Evolutionary conservation across 35 echinoderm and acorn worm species (phyloP).

Genomic region (Lytechinus variegatus): DNA sequence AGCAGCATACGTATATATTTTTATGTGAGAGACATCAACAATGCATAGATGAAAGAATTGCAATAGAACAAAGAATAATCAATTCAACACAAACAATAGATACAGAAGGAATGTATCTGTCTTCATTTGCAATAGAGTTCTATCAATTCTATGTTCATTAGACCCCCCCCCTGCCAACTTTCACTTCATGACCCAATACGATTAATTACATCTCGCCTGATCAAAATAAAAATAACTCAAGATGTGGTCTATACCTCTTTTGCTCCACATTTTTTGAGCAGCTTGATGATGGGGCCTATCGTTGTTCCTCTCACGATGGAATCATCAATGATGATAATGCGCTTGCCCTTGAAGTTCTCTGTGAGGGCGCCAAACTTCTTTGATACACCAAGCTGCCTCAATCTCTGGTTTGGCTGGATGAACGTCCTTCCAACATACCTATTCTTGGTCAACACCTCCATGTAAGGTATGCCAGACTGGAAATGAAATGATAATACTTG

Average conservation of each 20-base stretch:
- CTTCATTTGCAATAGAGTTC: no score
- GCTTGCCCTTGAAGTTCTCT: slow-evolving; percentile 90
- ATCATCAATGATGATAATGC: slow-evolving; percentile 92
- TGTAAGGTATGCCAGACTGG: slow-evolving; percentile 91
- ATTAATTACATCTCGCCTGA: neutral
- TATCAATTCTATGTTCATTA: no score
- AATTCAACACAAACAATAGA: no score
- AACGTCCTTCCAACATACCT: slow-evolving; percentile 98
- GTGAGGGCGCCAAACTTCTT: slow-evolving; percentile 98
- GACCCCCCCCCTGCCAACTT: neutral
- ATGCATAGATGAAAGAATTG: no score
- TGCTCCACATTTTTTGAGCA: slow-evolving; percentile 84
- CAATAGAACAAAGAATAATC: no score
- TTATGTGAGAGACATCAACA: no score
- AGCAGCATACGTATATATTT: no score
- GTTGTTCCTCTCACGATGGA: slow-evolving; percentile 98
- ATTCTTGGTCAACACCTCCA: slow-evolving; percentile 95
- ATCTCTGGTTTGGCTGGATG: slow-evolving; percentile 90
- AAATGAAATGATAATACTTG: slow-evolving; percentile 27
- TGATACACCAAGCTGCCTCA: slow-evolving; percentile 91
- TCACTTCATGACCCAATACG: neutral
- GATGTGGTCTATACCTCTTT: slow-evolving; percentile 71
- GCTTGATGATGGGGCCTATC: slow-evolving; percentile 89
- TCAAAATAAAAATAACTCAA: neutral
- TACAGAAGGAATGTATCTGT: no score